Base-by-base conservation (phyloP, 2,113 vertebrate species). In the Proteles cristata region DNA sequence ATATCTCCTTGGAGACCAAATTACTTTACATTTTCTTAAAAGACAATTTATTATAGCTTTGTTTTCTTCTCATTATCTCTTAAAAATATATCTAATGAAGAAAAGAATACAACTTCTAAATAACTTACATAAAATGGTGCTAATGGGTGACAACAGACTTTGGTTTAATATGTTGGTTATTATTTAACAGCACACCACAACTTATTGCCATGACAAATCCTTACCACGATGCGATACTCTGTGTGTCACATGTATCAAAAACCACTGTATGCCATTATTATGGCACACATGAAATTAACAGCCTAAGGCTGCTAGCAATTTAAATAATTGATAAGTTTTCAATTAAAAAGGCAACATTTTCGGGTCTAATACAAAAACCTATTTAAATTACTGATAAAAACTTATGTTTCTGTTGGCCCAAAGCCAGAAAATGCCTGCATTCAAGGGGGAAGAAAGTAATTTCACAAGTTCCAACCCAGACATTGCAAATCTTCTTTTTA, bases 261-360 rank as follows among this genome's bases (percentile, higher is more conserved):
- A 65, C 80, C 77, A 96, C 79, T 26, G 82, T 87, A 80, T 71
- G 74, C 74, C 90, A 92, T 89, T 94, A 96, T 94, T 96, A 96
- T 21, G 45, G 85, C 35, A 55, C 68, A 95, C 97, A 97, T 94
- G 97, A 97, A 97, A 98, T 97, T 94, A 98, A 97, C 90, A 94
- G 96, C 96, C 96, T 69, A 53, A 31, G 96, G 97, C 98, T 92
- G 82, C 88, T 63, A 79, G 88, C 15, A 19, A 97, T 97, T 96
- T 98, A 97, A 98, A 98, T 97, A 98, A 98, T 97, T 98, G 97
- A 98, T 98, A 98, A 97, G 98, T 97, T 98, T 98, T 97, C 98
- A 97, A 98, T 98, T 98, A 98, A 98, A 98, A 97, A 97, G 92
- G 77, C 88, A 98, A 97, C 96, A 96, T 93, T 97, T 97, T 98